phyloP scores from a whole-genome alignment of 2,797 vertebrate species.

The Holocentrus rufus region DNA sequence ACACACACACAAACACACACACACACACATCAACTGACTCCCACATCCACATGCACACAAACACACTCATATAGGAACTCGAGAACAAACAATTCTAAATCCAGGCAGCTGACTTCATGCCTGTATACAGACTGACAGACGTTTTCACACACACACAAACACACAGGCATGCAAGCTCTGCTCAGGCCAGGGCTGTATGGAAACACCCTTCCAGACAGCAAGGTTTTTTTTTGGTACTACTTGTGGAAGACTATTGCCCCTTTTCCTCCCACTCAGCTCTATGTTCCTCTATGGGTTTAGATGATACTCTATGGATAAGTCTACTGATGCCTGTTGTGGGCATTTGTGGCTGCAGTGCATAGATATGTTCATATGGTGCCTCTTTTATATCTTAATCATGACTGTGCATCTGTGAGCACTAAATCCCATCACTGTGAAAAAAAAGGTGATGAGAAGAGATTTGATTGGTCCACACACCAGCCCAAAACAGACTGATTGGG shows the following conservation, averaged over 20 bases:
- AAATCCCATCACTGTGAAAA: conserved; percentile 40
- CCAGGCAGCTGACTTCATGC: conserved; percentile 54
- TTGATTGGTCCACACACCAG: conserved; percentile 35
- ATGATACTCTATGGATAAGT: conserved; percentile 27
- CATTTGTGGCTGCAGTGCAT: conserved; percentile 35
- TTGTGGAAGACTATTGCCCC: conserved; percentile 10
- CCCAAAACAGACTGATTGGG: conserved; percentile 46
- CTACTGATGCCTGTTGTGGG: conserved; percentile 30
- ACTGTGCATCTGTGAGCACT: conserved; percentile 35
- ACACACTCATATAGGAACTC: conserved; percentile 22
- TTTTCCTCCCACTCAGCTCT: conserved; percentile 8
- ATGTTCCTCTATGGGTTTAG: conserved; percentile 21
- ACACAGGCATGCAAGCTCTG: conserved; percentile 57
- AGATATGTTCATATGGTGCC: conserved; percentile 15
- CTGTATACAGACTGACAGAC: conserved; percentile 24
- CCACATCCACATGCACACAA: conserved; percentile 6
- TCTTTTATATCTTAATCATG: conserved; percentile 6
- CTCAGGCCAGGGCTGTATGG: conserved; percentile 34
- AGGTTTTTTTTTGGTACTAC: conserved; percentile 44
- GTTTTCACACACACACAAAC: conserved; percentile 39
- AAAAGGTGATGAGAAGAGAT: conserved; percentile 2
- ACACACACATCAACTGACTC: conserved; percentile 29
- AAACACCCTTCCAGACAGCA: conserved; percentile 48
- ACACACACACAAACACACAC: conserved; percentile 30
- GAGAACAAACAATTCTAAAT: conserved; percentile 58